Conservation (phyloP, 2,113 vertebrate species). For the Phrynosoma blainvillii region DNA sequence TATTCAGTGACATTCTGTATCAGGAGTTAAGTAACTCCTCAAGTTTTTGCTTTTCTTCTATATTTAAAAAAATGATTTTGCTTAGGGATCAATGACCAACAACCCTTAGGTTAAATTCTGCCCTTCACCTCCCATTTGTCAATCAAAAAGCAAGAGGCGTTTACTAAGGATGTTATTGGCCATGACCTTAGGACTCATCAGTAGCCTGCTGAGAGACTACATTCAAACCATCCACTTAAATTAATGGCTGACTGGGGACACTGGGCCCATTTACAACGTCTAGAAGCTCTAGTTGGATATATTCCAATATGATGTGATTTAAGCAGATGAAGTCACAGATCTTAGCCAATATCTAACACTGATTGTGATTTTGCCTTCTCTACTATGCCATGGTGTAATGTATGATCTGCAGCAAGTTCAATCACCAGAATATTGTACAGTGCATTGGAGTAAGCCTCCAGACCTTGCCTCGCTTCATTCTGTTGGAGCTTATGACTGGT, state of each 20-base stretch:
- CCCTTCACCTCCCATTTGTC: not conserved
- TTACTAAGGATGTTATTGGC: too few relatives aligned
- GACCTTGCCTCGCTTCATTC: slow-evolving; percentile 88
- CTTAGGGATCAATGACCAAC: too few relatives aligned
- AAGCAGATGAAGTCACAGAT: not conserved
- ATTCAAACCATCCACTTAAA: not conserved
- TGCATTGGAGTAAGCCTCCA: slow-evolving; percentile 90
- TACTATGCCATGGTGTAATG: slow-evolving; percentile 27
- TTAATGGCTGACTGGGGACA: not conserved
- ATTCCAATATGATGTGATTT: not conserved
- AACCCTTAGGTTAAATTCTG: not conserved
- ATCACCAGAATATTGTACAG: slow-evolving; percentile 87
- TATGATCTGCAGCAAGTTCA: slow-evolving; percentile 84
- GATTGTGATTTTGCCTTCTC: not conserved
- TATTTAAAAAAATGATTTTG: not conserved
- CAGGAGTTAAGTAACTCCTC: not conserved
- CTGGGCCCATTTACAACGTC: not conserved
- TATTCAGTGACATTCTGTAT: not conserved
- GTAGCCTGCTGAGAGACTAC: not conserved
- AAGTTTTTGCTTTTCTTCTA: not conserved
- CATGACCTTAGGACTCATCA: not conserved
- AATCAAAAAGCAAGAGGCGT: not conserved
- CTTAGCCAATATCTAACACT: not conserved
- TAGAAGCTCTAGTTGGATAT: not conserved
- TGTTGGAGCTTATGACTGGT: slow-evolving; percentile 93